These are phyloP conservation scores for Drosophila malerkotliana DNA, from an alignment of 1,140 invertebrate species.

Conservation along the genomic window DNA sequence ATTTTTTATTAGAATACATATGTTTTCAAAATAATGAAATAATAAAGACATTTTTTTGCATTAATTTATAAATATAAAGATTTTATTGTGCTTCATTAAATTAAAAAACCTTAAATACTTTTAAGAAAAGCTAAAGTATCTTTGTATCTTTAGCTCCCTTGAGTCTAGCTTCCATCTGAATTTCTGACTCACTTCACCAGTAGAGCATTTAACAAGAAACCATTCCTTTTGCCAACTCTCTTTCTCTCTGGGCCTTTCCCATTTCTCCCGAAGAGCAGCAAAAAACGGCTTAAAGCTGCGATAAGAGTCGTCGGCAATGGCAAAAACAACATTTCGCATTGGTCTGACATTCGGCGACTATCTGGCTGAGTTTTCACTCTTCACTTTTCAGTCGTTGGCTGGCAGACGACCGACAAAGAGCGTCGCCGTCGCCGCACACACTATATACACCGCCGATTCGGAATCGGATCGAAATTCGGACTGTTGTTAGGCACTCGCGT, in stretches of 20 bases:
- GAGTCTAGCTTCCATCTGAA: background rate
- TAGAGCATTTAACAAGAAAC: conserved; percentile 14
- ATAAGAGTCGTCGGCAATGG: conserved; percentile 29
- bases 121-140: no score
- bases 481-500: conserved; percentile 3
- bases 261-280: conserved; percentile 39
- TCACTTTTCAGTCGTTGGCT: conserved; percentile 60
- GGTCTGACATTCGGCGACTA: conserved; percentile 55
- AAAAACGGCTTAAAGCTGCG: conserved; percentile 15
- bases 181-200: background rate
- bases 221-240: background rate
- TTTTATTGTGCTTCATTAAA: background rate
- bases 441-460: conserved; percentile 18
- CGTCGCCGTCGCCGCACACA: conserved; percentile 40
- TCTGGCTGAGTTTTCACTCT: conserved; percentile 54
- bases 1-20: no score
- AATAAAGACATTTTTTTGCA: no score
- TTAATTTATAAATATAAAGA: no score
- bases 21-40: no score
- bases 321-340: conserved; percentile 46
- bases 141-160: no score
- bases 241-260: conserved; percentile 14
- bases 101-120: background rate
- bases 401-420: conserved; percentile 62
- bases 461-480: conserved; percentile 28